Conservation (phyloP, 30 jellyfish, hydroid and myxozoan species). For the Turritopsis rubra region DNA sequence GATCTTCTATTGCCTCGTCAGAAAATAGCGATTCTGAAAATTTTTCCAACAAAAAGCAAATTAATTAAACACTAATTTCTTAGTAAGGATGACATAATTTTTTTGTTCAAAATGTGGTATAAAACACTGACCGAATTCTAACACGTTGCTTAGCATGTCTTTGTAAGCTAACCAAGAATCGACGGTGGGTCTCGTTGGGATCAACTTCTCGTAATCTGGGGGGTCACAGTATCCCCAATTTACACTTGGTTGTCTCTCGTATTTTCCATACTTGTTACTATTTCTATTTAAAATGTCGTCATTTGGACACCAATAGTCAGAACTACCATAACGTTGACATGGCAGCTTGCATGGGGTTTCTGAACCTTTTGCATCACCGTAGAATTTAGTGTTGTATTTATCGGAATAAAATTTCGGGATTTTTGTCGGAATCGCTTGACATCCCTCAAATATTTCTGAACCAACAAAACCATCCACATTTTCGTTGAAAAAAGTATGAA, state of each 20-base stretch:
- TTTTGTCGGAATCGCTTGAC: neutral
- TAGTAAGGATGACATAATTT: neutral
- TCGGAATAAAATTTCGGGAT: neutral
- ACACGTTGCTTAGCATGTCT: neutral
- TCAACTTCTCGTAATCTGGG: neutral
- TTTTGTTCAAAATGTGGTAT: too few relatives aligned
- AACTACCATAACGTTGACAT: neutral
- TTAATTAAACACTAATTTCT: neutral
- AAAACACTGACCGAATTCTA: neutral
- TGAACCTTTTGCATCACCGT: neutral
- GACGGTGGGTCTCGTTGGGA: neutral
- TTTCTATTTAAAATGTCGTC: neutral
- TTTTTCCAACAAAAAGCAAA: neutral
- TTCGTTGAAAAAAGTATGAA: neutral
- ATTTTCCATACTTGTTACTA: neutral
- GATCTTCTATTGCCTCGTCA: neutral
- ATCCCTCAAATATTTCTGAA: neutral
- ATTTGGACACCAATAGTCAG: neutral
- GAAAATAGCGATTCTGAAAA: neutral
- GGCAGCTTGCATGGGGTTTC: neutral
- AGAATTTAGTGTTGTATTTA: neutral
- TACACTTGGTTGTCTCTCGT: neutral
- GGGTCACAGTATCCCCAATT: neutral
- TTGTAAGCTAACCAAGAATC: neutral
- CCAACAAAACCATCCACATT: neutral